Conservation (phyloP, 2,797 vertebrate species). For the Cetoscarus ocellatus region DNA sequence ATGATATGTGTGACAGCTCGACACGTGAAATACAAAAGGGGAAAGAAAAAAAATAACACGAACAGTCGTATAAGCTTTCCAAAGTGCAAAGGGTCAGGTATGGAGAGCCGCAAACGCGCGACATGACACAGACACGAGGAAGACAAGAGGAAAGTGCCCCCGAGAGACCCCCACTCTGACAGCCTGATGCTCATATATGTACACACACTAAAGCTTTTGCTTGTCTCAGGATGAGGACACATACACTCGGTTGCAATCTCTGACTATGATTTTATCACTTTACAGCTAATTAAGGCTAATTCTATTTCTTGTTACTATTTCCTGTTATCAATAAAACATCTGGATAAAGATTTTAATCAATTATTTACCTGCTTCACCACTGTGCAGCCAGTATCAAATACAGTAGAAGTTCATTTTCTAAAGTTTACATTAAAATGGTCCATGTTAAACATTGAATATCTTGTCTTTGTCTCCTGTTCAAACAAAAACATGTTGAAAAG, state of each 20-base stretch:
- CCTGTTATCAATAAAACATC: too few relatives aligned
- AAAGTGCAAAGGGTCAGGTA: constrained; percentile 40
- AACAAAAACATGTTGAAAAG: too few relatives aligned
- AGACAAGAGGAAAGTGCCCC: constrained; percentile 46
- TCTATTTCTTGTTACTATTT: too few relatives aligned
- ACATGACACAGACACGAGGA: constrained; percentile 34
- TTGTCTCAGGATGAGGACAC: constrained; percentile 4
- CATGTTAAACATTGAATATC: too few relatives aligned
- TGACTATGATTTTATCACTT: constrained; percentile 9
- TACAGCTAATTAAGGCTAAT: not conserved
- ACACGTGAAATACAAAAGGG: constrained; percentile 33
- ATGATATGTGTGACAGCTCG: constrained; percentile 32
- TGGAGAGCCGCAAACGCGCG: constrained; percentile 28
- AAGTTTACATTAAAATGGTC: too few relatives aligned
- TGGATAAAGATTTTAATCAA: too few relatives aligned
- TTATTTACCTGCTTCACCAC: too few relatives aligned
- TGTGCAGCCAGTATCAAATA: too few relatives aligned
- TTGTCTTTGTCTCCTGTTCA: too few relatives aligned
- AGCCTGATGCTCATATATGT: constrained; percentile 1
- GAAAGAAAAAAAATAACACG: not conserved
- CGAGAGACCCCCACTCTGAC: constrained; percentile 13
- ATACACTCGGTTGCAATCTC: constrained; percentile 28
- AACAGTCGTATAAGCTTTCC: not conserved
- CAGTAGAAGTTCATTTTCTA: too few relatives aligned
- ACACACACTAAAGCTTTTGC: constrained; percentile 10